Conservation (phyloP, 2,797 vertebrate species). For the Gallinago solitaria region DNA sequence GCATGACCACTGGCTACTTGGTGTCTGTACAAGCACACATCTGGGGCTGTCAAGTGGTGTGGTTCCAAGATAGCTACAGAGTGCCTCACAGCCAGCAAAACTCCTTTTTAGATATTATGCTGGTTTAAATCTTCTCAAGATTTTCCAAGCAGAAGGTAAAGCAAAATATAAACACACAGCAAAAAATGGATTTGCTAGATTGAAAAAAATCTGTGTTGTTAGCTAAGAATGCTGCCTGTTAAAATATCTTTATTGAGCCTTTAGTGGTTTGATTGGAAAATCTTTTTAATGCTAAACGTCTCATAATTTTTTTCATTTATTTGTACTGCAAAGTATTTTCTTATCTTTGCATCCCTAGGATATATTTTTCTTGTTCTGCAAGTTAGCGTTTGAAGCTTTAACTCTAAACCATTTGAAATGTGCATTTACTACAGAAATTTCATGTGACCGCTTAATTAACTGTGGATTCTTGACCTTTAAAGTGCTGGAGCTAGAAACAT, state of each 20-base stretch:
- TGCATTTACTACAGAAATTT: constrained; percentile 28
- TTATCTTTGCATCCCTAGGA: neutral
- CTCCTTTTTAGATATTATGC: neutral
- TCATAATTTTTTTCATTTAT: neutral
- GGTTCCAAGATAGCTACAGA: neutral
- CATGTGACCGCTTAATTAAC: constrained; percentile 47
- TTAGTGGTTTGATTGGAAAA: neutral
- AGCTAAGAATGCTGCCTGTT: neutral
- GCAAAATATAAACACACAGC: neutral
- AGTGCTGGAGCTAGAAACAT: constrained; percentile 20
- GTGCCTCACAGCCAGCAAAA: neutral
- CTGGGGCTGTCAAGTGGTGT: neutral
- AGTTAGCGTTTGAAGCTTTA: constrained; percentile 25
- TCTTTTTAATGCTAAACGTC: neutral
- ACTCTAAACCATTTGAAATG: neutral
- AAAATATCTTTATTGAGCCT: neutral
- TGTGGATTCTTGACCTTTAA: constrained; percentile 67
- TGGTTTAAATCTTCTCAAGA: neutral
- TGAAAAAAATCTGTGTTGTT: neutral
- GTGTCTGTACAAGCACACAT: neutral
- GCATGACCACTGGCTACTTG: neutral
- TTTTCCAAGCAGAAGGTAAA: constrained; percentile 5
- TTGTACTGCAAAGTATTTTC: constrained; percentile 13
- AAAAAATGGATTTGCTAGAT: neutral
- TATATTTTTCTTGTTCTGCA: constrained; percentile 37